Percentiles rank a stretch among this genome's conserved stretches.
These are phyloP conservation scores for Tapirus terrestris DNA, from an alignment of 2,113 vertebrate species.

Conservation along the genomic window DNA sequence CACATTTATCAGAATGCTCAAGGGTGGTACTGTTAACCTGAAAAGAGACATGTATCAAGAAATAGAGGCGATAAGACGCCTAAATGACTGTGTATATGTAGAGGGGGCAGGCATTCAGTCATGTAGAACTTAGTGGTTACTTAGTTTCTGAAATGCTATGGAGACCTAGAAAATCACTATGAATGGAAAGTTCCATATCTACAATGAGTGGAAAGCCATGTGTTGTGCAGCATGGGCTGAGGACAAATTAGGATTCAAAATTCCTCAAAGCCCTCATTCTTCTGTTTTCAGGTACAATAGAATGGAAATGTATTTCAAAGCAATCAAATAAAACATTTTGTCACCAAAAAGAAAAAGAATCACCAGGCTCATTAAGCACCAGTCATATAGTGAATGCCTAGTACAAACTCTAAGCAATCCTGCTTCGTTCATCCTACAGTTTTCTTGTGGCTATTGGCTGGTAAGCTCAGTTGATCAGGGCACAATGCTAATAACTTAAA, in stretches of 20 bases:
- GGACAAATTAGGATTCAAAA: slow-evolving; percentile 69
- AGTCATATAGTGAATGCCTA: slow-evolving; percentile 50
- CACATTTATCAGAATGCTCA: background rate
- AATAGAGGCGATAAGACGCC: background rate
- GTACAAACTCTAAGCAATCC: slow-evolving; percentile 22
- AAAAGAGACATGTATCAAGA: slow-evolving; percentile 5
- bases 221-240: slow-evolving; percentile 28
- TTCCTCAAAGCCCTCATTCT: slow-evolving; percentile 68
- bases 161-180: slow-evolving; percentile 55
- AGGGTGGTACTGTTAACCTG: background rate
- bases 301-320: slow-evolving; percentile 68
- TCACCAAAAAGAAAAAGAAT: slow-evolving; percentile 36
- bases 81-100: background rate
- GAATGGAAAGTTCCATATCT: slow-evolving; percentile 54
- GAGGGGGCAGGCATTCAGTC: background rate
- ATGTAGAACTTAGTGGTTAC: background rate
- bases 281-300: slow-evolving; percentile 63
- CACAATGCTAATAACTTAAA: slow-evolving; percentile 7
- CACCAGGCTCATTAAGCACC: slow-evolving; percentile 60
- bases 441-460: slow-evolving; percentile 10
- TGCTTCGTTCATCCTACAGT: slow-evolving; percentile 5
- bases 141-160: slow-evolving; percentile 50
- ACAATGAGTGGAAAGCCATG: slow-evolving; percentile 41
- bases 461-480: slow-evolving; percentile 10
- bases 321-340: slow-evolving; percentile 65